Conservation (phyloP, 2,113 vertebrate species). For the Zosterops lateralis region DNA sequence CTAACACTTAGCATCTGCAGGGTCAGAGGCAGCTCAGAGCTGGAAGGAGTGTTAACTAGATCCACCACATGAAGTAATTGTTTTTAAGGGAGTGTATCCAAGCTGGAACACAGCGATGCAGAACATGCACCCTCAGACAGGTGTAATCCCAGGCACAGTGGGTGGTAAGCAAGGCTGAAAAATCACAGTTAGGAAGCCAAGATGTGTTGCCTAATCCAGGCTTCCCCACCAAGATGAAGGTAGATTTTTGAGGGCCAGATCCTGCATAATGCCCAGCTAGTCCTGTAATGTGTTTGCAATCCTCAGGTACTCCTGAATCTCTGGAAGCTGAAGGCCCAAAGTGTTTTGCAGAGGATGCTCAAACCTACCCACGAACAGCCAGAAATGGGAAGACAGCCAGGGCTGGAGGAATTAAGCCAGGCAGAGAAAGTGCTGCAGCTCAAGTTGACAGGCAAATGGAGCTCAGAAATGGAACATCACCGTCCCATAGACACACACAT, state of each 20-base stretch:
- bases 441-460: background rate
- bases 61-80: conserved; percentile 23
- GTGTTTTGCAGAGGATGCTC: background rate
- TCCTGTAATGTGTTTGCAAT: background rate
- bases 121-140: conserved; percentile 22
- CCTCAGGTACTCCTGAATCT: background rate
- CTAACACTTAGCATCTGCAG: conserved; percentile 10
- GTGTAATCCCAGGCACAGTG: conserved; percentile 45
- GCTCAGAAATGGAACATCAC: background rate
- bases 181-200: conserved; percentile 23
- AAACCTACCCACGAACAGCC: background rate
- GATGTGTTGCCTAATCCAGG: background rate
- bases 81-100: conserved; percentile 60
- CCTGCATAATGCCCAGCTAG: background rate
- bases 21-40: conserved; percentile 11
- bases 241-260: background rate
- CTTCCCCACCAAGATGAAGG: background rate
- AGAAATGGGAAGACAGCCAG: background rate
- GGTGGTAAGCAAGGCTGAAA: conserved; percentile 42
- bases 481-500: background rate
- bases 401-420: background rate
- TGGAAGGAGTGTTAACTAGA: conserved; percentile 16
- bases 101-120: conserved; percentile 16
- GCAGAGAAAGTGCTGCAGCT: background rate
- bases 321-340: background rate